Evolutionary conservation across 92 coral and sea anemone genomes (phyloP).

Genomic region (Zoanthus sansibaricus): DNA sequence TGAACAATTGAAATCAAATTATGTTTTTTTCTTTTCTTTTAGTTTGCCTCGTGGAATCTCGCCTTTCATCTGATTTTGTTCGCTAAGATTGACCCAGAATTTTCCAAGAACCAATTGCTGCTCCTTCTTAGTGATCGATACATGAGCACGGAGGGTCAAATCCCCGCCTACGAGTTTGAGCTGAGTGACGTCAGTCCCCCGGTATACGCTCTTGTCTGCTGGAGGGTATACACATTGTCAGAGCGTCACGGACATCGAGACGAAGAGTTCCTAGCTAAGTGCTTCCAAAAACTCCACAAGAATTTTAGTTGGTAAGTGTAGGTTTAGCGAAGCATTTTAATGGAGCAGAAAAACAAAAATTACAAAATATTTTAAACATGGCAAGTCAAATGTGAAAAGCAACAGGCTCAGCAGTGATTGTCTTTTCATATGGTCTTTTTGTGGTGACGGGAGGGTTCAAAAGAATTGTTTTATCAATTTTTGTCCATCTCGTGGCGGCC

Average conservation of each 20-base stretch:
- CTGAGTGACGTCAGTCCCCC: constrained; percentile 97
- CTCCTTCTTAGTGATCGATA: constrained; percentile 87
- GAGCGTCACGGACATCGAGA: constrained; percentile 83
- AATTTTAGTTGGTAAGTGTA: constrained; percentile 88
- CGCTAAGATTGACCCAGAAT: constrained; percentile 89
- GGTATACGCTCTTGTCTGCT: constrained; percentile 88
- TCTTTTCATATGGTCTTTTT: too few species aligned
- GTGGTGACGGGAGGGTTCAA: too few species aligned
- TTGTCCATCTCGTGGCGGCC: too few species aligned
- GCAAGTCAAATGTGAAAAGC: too few species aligned
- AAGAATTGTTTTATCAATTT: too few species aligned
- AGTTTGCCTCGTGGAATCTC: constrained; percentile 95
- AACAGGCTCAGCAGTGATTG: too few species aligned
- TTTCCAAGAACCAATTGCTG: constrained; percentile 87
- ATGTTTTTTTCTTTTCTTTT: background rate
- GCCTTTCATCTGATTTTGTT: constrained; percentile 93
- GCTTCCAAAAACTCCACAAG: constrained; percentile 89
- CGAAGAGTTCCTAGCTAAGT: constrained; percentile 83
- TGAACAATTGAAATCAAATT: background rate
- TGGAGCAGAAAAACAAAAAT: too few species aligned
- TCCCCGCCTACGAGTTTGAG: constrained; percentile 97
- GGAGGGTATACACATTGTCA: constrained; percentile 81
- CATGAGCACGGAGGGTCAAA: constrained; percentile 93
- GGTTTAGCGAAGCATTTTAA: too few species aligned
- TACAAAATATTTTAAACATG: too few species aligned